A percentile compares a stretch with the other conserved stretches of the same genome.
These are phyloP conservation scores for Aphis craccivora DNA, from an alignment of 1,140 invertebrate species.

Conservation along the genomic window DNA sequence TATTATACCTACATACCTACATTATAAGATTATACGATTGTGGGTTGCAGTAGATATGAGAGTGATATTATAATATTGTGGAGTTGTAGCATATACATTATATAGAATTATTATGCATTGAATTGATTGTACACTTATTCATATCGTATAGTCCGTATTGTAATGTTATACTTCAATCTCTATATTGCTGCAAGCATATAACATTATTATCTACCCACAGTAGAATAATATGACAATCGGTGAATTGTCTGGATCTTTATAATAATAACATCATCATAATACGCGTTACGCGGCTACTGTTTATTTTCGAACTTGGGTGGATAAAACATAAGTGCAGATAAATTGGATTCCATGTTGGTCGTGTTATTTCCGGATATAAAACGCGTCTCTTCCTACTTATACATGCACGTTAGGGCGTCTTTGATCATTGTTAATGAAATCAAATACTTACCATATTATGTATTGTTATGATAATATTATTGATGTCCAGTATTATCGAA, in stretches of 20 bases:
- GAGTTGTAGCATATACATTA: neutral
- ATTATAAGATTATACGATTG: neutral
- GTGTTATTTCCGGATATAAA: neutral
- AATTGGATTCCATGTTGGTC: neutral
- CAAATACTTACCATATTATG: neutral
- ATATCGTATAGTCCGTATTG: neutral
- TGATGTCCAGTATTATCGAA: no score
- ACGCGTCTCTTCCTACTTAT: neutral
- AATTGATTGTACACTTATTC: neutral
- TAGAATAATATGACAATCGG: neutral
- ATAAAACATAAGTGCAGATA: neutral
- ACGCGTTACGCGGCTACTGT: neutral
- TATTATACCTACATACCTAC: neutral
- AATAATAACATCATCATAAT: neutral
- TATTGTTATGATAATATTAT: no score
- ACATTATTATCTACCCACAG: neutral
- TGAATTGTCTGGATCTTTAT: neutral
- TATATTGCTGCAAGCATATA: neutral
- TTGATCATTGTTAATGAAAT: neutral
- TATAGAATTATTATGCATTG: neutral
- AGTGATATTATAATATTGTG: neutral
- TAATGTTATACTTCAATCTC: conserved; percentile 8
- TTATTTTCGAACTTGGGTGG: neutral
- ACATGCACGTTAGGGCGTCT: neutral
- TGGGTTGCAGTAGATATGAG: neutral